A percentile compares a stretch with the other conserved stretches of the same genome.
Evolutionary conservation across 2,797 vertebrate genomes (phyloP).

Genomic region (Hippocampus kuda): DNA sequence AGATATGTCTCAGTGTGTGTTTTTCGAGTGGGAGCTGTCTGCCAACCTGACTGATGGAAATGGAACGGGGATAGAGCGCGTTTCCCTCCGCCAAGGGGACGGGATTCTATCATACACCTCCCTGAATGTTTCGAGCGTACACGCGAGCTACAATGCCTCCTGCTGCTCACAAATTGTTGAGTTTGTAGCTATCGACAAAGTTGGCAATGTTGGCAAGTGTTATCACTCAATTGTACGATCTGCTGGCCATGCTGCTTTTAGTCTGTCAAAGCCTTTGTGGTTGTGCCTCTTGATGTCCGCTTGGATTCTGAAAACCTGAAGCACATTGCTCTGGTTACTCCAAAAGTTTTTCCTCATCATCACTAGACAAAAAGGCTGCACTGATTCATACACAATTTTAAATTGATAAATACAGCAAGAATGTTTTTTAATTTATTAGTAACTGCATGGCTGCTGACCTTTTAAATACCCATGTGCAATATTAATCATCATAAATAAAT

Average conservation of each 20-base stretch:
- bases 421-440: no score
- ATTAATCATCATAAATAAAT: no score
- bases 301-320: slow-evolving; percentile 2
- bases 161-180: slow-evolving; percentile 62
- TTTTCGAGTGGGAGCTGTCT: slow-evolving; percentile 46
- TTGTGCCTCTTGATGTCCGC: slow-evolving; percentile 40
- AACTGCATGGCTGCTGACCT: no score
- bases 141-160: slow-evolving; percentile 50
- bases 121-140: slow-evolving; percentile 4
- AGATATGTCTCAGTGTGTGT: slow-evolving; percentile 41
- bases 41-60: slow-evolving; percentile 59
- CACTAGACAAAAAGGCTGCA: background rate
- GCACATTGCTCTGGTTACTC: background rate
- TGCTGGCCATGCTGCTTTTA: slow-evolving; percentile 23
- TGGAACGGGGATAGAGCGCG: slow-evolving; percentile 49
- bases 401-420: no score
- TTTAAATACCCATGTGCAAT: no score
- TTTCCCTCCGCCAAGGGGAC: slow-evolving; percentile 42
- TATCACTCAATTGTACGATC: slow-evolving; percentile 43
- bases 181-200: slow-evolving; percentile 56
- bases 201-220: slow-evolving; percentile 63
- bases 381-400: no score
- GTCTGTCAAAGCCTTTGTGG: slow-evolving; percentile 43
- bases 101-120: slow-evolving; percentile 35
- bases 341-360: background rate